Evolutionary conservation across 1,140 invertebrate species (phyloP).

Genomic region (Proctacanthus coquilletti): DNA sequence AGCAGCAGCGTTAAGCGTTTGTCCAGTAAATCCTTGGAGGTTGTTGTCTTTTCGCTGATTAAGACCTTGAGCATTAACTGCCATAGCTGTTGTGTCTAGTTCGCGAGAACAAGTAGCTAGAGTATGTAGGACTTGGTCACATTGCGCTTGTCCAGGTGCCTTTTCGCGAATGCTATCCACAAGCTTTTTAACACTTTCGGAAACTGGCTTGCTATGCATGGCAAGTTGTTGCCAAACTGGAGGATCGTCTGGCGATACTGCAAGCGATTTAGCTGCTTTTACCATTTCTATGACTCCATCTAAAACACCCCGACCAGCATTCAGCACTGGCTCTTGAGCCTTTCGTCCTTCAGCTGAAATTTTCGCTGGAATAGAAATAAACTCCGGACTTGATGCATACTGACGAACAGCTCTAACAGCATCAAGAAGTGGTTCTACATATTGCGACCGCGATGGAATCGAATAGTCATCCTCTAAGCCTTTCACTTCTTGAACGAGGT

Average conservation of each 20-base stretch:
- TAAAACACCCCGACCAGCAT: slow-evolving; percentile 60
- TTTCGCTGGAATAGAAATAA: slow-evolving; percentile 77
- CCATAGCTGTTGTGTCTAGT: slow-evolving; percentile 74
- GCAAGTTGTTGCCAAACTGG: slow-evolving; percentile 87
- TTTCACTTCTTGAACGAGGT: slow-evolving; percentile 91
- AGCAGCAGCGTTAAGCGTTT: slow-evolving; percentile 52
- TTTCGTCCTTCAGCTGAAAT: slow-evolving; percentile 63
- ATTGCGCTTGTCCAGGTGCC: slow-evolving; percentile 89
- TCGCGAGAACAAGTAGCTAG: slow-evolving; percentile 60
- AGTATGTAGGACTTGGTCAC: slow-evolving; percentile 67
- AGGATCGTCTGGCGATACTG: slow-evolving; percentile 78
- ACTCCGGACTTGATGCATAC: slow-evolving; percentile 88
- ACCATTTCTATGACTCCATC: slow-evolving; percentile 51
- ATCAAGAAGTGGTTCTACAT: slow-evolving; percentile 73
- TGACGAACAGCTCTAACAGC: slow-evolving; percentile 85
- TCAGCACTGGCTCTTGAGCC: slow-evolving; percentile 76
- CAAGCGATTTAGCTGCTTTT: slow-evolving; percentile 74
- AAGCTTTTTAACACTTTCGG: slow-evolving; percentile 88
- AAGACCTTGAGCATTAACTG: slow-evolving; percentile 72
- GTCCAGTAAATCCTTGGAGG: slow-evolving; percentile 66
- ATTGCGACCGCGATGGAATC: slow-evolving; percentile 45
- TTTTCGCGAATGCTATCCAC: slow-evolving; percentile 86
- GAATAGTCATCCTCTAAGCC: slow-evolving; percentile 72
- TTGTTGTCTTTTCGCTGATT: slow-evolving; percentile 56
- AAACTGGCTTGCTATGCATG: slow-evolving; percentile 85